Conservation (phyloP, 30 jellyfish, hydroid and myxozoan species). For the Clytia hemisphaerica region DNA sequence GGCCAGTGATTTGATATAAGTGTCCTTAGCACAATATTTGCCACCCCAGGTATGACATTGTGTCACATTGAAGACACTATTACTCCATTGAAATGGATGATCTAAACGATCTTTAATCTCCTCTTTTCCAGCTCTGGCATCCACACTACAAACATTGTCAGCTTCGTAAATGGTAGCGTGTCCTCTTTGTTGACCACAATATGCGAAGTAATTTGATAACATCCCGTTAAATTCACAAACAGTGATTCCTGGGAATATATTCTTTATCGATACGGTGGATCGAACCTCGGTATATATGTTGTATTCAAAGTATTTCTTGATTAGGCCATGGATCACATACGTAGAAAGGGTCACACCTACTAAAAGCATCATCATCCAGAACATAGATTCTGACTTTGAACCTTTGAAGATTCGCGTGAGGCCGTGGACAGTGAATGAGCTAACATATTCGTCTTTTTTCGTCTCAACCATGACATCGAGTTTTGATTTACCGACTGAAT, state of each 20-base stretch:
- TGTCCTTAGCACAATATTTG: neutral
- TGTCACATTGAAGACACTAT: neutral
- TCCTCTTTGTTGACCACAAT: neutral
- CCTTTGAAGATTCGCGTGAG: conserved; percentile 5
- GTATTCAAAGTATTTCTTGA: neutral
- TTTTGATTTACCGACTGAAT: no score
- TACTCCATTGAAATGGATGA: conserved; percentile 1
- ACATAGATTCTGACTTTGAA: neutral
- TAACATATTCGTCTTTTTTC: conserved; percentile 1
- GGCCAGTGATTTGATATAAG: neutral
- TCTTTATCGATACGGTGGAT: neutral
- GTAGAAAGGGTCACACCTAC: conserved; percentile 3
- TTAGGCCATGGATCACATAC: neutral
- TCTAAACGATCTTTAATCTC: neutral
- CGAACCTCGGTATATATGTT: conserved; percentile 4
- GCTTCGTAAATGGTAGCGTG: neutral
- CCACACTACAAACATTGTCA: neutral
- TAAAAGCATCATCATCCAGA: conserved; percentile 2
- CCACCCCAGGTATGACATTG: conserved; percentile 12
- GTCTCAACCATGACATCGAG: neutral
- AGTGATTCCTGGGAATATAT: conserved; percentile 6
- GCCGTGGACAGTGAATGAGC: conserved; percentile 5
- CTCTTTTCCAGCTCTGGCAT: neutral
- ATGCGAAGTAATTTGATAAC: conserved; percentile 3
- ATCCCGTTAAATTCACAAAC: neutral